Conservation (phyloP, 2,888 invertebrate genomes). For the Xestia rhomboidea region DNA sequence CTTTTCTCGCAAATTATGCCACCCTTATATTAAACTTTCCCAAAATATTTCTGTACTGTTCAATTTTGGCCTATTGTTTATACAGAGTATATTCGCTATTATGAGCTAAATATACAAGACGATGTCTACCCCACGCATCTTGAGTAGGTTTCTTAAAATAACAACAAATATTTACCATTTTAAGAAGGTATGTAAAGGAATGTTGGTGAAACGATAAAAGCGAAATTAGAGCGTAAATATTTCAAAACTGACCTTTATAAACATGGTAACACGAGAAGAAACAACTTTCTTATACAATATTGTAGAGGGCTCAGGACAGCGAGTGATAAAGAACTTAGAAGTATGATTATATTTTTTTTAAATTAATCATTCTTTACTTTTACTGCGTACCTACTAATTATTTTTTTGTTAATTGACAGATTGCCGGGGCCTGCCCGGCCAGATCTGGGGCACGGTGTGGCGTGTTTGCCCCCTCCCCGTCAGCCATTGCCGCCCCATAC, state of each 20-base stretch:
- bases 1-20: slow-evolving; percentile 16
- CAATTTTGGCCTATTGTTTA: slow-evolving; percentile 13
- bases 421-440: slow-evolving; percentile 82
- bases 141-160: not conserved
- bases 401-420: slow-evolving; percentile 69
- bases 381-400: slow-evolving; percentile 13
- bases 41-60: slow-evolving; percentile 32
- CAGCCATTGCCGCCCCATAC: slow-evolving; percentile 92
- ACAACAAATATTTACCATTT: not conserved
- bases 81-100: slow-evolving; percentile 23
- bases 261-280: not conserved
- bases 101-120: slow-evolving; percentile 11
- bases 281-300: not conserved
- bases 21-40: slow-evolving; percentile 18
- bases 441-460: slow-evolving; percentile 91
- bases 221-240: not conserved
- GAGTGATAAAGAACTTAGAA: not conserved
- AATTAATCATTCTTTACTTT: slow-evolving; percentile 32
- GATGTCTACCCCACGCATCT: not conserved
- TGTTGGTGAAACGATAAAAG: not conserved
- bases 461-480: slow-evolving; percentile 94
- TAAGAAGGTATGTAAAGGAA: not conserved
- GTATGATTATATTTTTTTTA: slow-evolving; percentile 17
- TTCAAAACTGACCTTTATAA: not conserved
- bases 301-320: not conserved